Evolutionary conservation across 2,888 invertebrate species (phyloP).

Genomic region (Xanthia icteritia): DNA sequence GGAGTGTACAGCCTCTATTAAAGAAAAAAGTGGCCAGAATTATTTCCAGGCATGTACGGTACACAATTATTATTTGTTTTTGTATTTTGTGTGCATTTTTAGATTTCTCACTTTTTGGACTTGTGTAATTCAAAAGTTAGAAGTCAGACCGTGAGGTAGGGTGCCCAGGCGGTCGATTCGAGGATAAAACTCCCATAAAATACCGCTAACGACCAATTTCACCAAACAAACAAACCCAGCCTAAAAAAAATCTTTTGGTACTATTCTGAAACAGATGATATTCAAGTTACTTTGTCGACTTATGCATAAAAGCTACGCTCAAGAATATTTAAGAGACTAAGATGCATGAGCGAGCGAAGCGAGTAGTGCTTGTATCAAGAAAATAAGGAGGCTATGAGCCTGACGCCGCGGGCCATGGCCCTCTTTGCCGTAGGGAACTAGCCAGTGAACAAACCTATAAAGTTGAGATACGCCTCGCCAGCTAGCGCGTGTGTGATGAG

Average conservation of each 20-base stretch:
- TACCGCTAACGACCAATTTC: not conserved
- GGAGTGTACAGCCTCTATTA: too few relatives aligned
- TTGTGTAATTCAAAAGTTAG: too few relatives aligned
- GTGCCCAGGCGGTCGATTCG: not conserved
- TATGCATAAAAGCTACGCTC: not conserved
- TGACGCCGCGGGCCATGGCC: too few relatives aligned
- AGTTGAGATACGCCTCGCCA: slow-evolving; percentile 99
- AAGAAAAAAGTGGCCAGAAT: not conserved
- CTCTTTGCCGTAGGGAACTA: too few relatives aligned
- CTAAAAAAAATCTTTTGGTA: not conserved
- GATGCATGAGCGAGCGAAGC: too few relatives aligned
- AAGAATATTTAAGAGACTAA: not conserved
- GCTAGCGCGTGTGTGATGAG: slow-evolving; percentile 98
- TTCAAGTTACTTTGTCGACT: not conserved
- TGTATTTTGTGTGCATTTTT: not conserved
- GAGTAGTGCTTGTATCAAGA: not conserved
- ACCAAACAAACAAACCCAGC: not conserved
- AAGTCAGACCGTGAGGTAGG: not conserved
- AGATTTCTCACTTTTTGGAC: too few relatives aligned
- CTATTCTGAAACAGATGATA: not conserved
- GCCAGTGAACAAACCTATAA: slow-evolving; percentile 94
- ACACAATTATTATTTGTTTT: not conserved
- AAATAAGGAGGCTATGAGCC: not conserved
- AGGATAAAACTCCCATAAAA: not conserved
- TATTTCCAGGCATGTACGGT: not conserved